Evolutionary conservation across 2,888 invertebrate genomes (phyloP).

Genomic region (Lissonota sp.): DNA sequence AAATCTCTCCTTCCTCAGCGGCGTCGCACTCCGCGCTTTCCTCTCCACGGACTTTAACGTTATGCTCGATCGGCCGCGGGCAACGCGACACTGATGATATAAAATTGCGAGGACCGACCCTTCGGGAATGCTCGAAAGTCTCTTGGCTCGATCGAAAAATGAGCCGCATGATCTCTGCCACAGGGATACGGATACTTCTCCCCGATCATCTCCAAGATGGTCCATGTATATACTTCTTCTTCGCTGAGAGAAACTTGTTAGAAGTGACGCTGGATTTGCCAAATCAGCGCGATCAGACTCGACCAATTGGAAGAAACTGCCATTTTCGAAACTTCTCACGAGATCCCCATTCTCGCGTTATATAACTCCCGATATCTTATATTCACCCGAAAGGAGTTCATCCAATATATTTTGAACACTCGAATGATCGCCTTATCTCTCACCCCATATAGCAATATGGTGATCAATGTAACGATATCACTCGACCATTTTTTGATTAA

Average conservation of each 20-base stretch:
- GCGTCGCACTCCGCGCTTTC: conserved; percentile 2
- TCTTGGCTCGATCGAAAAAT: conserved; percentile 9
- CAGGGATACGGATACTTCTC: conserved; percentile 25
- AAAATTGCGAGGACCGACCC: conserved; percentile 31
- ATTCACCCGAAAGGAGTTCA: not conserved
- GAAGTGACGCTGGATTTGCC: conserved; percentile 23
- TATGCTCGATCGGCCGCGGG: conserved; percentile 51
- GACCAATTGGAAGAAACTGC: conserved; percentile 35
- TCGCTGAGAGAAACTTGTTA: conserved; percentile 19
- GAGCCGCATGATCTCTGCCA: not conserved
- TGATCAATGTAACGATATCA: conserved; percentile 40
- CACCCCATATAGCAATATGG: conserved; percentile 7
- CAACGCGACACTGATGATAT: conserved; percentile 20
- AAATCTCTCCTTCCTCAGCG: conserved; percentile 59
- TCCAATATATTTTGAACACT: not conserved
- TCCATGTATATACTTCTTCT: conserved; percentile 23
- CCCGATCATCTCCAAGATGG: conserved; percentile 33
- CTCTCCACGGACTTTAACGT: conserved; percentile 37
- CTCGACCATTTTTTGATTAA: not conserved
- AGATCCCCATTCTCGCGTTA: conserved; percentile 13
- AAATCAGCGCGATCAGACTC: conserved; percentile 25
- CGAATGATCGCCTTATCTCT: conserved; percentile 22
- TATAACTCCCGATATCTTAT: conserved; percentile 1
- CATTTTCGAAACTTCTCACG: conserved; percentile 18
- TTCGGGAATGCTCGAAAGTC: conserved; percentile 26